Evolutionary conservation across 1,140 invertebrate genomes (phyloP).

Genomic region (Varroa destructor): DNA sequence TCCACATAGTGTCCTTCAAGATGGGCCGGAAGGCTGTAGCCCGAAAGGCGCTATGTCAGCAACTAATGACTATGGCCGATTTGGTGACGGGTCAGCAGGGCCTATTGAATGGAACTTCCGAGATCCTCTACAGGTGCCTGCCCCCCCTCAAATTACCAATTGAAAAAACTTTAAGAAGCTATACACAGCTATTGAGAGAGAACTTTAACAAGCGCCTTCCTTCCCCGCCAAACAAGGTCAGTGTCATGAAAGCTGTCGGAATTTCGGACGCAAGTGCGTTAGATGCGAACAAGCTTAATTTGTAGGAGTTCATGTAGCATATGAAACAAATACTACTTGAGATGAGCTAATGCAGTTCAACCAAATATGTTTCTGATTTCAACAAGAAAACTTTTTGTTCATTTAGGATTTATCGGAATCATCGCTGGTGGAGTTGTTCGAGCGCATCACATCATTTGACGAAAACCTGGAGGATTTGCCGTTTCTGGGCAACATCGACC

Average conservation of each 20-base stretch:
- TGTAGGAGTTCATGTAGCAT: too few relatives aligned
- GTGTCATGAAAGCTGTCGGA: not conserved
- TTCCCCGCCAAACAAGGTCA: slow-evolving; percentile 19
- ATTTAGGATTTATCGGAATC: slow-evolving; percentile 15
- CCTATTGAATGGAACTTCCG: slow-evolving; percentile 25
- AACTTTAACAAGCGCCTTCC: slow-evolving; percentile 18
- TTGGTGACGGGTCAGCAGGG: slow-evolving; percentile 26
- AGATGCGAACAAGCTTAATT: too few relatives aligned
- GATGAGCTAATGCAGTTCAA: too few relatives aligned
- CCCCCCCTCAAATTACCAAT: slow-evolving; percentile 16
- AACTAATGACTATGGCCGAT: slow-evolving; percentile 21
- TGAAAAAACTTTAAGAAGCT: slow-evolving; percentile 24
- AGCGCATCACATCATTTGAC: slow-evolving; percentile 19
- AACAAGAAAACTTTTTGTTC: too few relatives aligned
- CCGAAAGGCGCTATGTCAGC: slow-evolving; percentile 13
- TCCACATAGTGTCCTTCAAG: slow-evolving; percentile 25
- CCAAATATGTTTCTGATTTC: too few relatives aligned
- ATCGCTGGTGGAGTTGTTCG: slow-evolving; percentile 16
- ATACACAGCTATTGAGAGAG: slow-evolving; percentile 8
- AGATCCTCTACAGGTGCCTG: slow-evolving; percentile 28
- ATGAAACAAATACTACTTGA: too few relatives aligned
- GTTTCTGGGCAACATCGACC: slow-evolving; percentile 11
- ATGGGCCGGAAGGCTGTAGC: slow-evolving; percentile 26
- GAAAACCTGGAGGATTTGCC: slow-evolving; percentile 24
- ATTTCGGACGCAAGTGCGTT: too few relatives aligned